phyloP scores from a whole-genome alignment of 2,113 vertebrate genomes.

The Octodon degus region DNA sequence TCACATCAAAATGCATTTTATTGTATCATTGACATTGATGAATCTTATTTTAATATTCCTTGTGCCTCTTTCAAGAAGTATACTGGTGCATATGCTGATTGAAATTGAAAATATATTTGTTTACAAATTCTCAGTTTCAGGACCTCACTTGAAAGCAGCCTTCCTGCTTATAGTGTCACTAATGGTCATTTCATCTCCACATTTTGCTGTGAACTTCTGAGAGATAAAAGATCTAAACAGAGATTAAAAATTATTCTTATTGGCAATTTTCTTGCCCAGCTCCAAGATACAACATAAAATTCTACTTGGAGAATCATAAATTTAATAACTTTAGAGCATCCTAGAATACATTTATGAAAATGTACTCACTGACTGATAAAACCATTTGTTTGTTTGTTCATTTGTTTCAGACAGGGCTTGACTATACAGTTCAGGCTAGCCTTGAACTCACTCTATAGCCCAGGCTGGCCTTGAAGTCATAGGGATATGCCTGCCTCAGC shows the following conservation, averaged over 20 bases:
- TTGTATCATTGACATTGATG: background rate
- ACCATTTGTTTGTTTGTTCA: background rate
- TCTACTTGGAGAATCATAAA: background rate
- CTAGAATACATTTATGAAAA: background rate
- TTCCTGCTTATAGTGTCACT: background rate
- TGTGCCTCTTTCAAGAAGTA: background rate
- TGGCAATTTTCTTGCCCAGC: background rate
- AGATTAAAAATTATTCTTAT: background rate
- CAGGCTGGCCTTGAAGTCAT: background rate
- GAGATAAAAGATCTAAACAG: background rate
- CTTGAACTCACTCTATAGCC: background rate
- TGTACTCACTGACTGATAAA: background rate
- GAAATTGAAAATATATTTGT: background rate
- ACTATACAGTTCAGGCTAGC: background rate
- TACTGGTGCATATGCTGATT: background rate
- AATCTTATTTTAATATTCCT: background rate
- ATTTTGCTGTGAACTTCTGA: background rate
- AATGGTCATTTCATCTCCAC: background rate
- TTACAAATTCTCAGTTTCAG: background rate
- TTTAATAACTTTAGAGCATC: background rate
- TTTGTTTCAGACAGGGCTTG: background rate
- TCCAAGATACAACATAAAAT: slow-evolving; percentile 11
- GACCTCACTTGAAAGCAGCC: background rate
- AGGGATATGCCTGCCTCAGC: background rate
- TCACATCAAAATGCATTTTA: background rate